A percentile compares a stretch with the other conserved stretches of the same genome.
phyloP scores from a whole-genome alignment of 2,797 vertebrate genomes.

The Cuculus canorus region DNA sequence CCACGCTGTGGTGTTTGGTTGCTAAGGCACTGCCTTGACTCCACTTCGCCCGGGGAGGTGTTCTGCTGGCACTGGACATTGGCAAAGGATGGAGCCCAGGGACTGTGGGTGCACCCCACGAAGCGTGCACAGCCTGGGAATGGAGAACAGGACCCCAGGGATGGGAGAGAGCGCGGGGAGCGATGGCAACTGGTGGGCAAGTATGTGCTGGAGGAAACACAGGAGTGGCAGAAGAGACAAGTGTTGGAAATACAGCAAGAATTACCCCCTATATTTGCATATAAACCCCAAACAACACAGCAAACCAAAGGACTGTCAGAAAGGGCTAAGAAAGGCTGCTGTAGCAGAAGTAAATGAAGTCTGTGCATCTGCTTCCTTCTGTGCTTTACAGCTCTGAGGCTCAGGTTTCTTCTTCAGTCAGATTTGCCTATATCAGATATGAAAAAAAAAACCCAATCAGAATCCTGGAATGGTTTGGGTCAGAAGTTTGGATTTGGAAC shows the following conservation, averaged over 20 bases:
- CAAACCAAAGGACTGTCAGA: neutral
- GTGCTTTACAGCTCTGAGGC: neutral
- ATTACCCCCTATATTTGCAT: rapidly evolving
- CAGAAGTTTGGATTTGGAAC: no score
- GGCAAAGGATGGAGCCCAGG: neutral
- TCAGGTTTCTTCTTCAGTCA: neutral
- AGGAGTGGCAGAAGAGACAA: neutral
- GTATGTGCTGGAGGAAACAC: neutral
- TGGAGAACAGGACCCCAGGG: neutral
- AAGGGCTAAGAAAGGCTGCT: neutral
- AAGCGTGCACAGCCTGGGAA: neutral
- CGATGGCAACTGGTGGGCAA: neutral
- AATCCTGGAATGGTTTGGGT: no score
- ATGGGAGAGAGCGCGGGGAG: neutral
- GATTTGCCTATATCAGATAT: neutral
- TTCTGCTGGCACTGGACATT: neutral
- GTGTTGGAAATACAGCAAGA: neutral
- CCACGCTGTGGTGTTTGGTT: neutral
- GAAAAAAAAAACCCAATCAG: neutral
- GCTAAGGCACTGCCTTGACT: neutral
- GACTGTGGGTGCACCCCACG: rapidly evolving
- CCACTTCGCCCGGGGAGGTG: neutral
- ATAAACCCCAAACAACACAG: neutral
- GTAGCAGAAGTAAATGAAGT: neutral
- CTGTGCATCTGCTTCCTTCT: neutral